Base-by-base conservation (phyloP, 2,888 invertebrate genomes). In the Callinectes sapidus region DNA sequence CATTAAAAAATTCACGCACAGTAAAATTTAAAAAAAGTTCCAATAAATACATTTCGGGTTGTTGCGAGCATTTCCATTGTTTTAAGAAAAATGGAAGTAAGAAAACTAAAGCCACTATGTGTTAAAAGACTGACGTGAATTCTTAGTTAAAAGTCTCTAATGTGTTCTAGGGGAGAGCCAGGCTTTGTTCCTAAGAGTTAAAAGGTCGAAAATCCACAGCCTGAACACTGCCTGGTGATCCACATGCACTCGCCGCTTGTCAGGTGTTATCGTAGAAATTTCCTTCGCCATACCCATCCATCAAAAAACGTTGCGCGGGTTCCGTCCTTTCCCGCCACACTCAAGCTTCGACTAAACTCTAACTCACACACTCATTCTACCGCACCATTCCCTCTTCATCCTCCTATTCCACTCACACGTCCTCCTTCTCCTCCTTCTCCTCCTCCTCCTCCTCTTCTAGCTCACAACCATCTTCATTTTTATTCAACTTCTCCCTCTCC, bases 391-490 rank as follows among this genome's bases (percentile, higher is more conserved):
- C 35, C 35, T 18, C 81, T 35, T 81, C 35, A 32, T 32, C 10
- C 81, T 32, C 81, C 16, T 23, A 3, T 61, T 23, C 61, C 23
- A 35, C 16, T 35, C 81, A 14, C 10, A n/a, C 81, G 23, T 61
- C 61, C 61, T 61, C 61, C 71, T 13, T 0, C 28, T 77, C 61
- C 71, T 13, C 3, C 28, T 77, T 8, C 71, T 77, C 71, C 28
- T 77, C 28, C 32, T 77, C 71, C 71, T 77, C 71, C n/a, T 71
- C 71, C 10, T 77, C 28, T 32, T 81, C 81, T 32, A 32, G 14
- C 81, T 35, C 81, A 35, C 81, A 35, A 32, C 81, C 35, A 81
- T 35, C 81, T 81, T 81, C 81, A 81, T 81, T 81, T 81, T 81
- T 81, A 35, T 81, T 35, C 35, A 81, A 81, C 81, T 81, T 16